Evolutionary conservation across 2,797 vertebrate species (phyloP).

Genomic region (Gymnoscopelus microlampas): DNA sequence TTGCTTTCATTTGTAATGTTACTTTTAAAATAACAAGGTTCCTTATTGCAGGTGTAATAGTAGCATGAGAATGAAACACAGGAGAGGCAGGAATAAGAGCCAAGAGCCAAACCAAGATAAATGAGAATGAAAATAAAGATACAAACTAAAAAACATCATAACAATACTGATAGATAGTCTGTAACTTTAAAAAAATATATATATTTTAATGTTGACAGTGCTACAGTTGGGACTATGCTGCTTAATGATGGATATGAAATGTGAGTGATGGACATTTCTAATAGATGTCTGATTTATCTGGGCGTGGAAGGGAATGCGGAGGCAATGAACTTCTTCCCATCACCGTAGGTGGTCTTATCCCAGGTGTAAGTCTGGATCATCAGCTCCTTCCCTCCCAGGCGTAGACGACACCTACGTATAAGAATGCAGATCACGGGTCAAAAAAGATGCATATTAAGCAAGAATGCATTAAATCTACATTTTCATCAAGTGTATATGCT

Average conservation of each 20-base stretch:
- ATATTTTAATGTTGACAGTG: no score
- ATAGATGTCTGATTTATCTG: conserved; percentile 17
- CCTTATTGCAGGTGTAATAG: no score
- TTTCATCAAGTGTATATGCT: conserved; percentile 62
- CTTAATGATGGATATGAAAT: conserved; percentile 5
- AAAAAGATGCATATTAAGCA: conserved; percentile 3
- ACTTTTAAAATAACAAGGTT: no score
- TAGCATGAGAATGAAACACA: no score
- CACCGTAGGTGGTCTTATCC: conserved; percentile 85
- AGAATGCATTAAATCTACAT: not conserved
- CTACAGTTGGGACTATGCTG: not conserved
- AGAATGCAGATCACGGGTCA: conserved; percentile 8
- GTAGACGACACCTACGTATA: conserved; percentile 86
- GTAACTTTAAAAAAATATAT: no score
- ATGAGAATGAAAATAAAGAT: no score
- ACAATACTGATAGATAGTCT: no score
- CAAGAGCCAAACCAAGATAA: no score
- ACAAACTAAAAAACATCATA: no score
- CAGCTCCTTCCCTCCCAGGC: conserved; percentile 85
- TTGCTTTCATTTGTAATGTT: no score
- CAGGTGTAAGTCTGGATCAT: conserved; percentile 91
- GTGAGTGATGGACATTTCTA: not conserved
- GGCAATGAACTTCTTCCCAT: conserved; percentile 88
- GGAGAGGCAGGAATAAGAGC: no score
- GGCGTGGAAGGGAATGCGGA: conserved; percentile 86